phyloP scores from a whole-genome alignment of 2,888 invertebrate species.

The Tachina lurida region DNA sequence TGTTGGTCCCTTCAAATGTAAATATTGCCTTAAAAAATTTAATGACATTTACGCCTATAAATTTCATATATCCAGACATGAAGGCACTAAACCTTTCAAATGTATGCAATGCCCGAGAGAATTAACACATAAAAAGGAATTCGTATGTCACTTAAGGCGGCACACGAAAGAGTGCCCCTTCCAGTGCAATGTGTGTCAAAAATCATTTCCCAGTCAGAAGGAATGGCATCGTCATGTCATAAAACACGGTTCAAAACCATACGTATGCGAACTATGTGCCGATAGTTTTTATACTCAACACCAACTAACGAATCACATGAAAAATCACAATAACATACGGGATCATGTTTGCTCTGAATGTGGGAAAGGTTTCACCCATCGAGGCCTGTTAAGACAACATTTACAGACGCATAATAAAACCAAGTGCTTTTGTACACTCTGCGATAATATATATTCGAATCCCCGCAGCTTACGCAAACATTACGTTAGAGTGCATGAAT shows the following conservation, averaged over 20 bases:
- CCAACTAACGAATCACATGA: conserved; percentile 68
- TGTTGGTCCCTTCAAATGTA: conserved; percentile 63
- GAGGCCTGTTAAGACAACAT: conserved; percentile 63
- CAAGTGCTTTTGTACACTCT: conserved; percentile 59
- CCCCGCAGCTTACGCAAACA: conserved; percentile 65
- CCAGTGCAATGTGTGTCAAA: conserved; percentile 55
- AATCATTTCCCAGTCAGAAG: conserved; percentile 65
- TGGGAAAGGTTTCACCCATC: conserved; percentile 65
- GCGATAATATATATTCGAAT: conserved; percentile 64
- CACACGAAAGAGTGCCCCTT: conserved; percentile 68
- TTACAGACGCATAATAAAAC: conserved; percentile 69
- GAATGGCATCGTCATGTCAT: conserved; percentile 67
- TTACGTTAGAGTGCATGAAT: conserved; percentile 60
- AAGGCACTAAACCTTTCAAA: conserved; percentile 64
- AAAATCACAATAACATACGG: conserved; percentile 67
- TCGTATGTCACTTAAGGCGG: conserved; percentile 61
- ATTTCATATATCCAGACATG: conserved; percentile 64
- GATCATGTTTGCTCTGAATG: conserved; percentile 67
- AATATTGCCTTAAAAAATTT: conserved; percentile 51
- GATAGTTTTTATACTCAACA: conserved; percentile 69
- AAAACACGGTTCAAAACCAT: conserved; percentile 66
- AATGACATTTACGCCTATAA: conserved; percentile 59
- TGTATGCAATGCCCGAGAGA: conserved; percentile 63
- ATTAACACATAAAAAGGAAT: conserved; percentile 66
- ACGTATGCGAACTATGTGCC: conserved; percentile 66